A percentile compares a stretch with the other conserved stretches of the same genome.
phyloP scores from a whole-genome alignment of 2,888 invertebrate genomes.

The Tipula helvola region DNA sequence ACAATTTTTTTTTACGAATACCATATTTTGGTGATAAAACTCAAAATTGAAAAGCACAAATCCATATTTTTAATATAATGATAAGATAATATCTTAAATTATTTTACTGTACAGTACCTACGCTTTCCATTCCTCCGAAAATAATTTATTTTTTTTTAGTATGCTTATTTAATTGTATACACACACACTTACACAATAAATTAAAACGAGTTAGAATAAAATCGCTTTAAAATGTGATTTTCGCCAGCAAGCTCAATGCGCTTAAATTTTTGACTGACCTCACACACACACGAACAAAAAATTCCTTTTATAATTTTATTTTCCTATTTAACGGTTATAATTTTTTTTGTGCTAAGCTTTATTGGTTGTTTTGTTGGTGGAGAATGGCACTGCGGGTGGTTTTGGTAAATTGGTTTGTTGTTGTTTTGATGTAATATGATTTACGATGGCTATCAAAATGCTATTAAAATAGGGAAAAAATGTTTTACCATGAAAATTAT shows the following conservation, averaged over 20 bases:
- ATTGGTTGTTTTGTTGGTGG: not conserved
- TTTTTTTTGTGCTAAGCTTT: not conserved
- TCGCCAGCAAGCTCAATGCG: not conserved
- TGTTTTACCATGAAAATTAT: not conserved
- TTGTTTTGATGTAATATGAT: slow-evolving; percentile 4
- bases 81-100: not conserved
- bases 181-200: not conserved
- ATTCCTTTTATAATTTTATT: not conserved
- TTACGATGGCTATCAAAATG: slow-evolving; percentile 4
- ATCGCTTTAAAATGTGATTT: not conserved
- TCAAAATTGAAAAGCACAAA: not conserved
- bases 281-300: not conserved
- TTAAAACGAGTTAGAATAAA: not conserved
- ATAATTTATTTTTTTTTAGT: too few relatives aligned
- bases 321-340: not conserved
- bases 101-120: not conserved
- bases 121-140: not conserved
- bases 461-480: not conserved
- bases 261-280: not conserved
- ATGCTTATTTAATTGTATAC: not conserved
- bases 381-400: not conserved
- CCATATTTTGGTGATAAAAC: not conserved
- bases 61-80: not conserved
- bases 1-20: not conserved
- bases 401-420: not conserved